Base-by-base conservation (phyloP, 2,888 invertebrate genomes). In the Tolmerus cingulatus region DNA sequence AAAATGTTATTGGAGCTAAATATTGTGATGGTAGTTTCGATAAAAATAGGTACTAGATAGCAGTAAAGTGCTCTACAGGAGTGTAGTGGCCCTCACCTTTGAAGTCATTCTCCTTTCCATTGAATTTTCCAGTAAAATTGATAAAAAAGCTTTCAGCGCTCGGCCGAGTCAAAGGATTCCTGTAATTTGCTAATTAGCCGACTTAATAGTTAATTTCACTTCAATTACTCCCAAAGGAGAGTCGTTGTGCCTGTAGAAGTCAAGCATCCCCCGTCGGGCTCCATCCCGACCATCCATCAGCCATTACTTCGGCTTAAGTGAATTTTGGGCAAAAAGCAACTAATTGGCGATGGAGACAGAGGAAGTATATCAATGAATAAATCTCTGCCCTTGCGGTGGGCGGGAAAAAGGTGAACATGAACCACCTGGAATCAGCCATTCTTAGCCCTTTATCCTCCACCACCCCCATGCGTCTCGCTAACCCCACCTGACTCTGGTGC, bases 151-250 rank as follows among this genome's bases (percentile, higher is more conserved):
- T 34, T 76, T 40, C 76, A 76, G 16, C 37, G 40, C 77, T 30
- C 37, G 40, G n/a, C 37, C 30, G 23, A 40, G 37, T 77, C 77
- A 77, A 77, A 77, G 37, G 77, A 34, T 37, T 40, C 40, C 40
- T 40, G 30, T 77, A 77, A 77, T 77, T 77, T 40, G 37, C 77
- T 77, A 77, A 77, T 77, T 77, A 30, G 77, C 40, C 77, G 37
- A 77, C n/a, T 40, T 77, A 77, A 77, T 77, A 77, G 77, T 77
- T 77, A 77, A 77, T 19, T 77, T 77, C 77, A 77, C 77, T 77
- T 40, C 34, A 37, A 40, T 77, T 77, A 40, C 12, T 12, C n/a
- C 14, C 77, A 16, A 40, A 77, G 40, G 19, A n/a, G 40, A 77
- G 14, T n/a, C 40, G 34, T 37, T 37, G 77, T 66, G 66, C 66